Percentiles rank a stretch among this genome's conserved stretches.
Evolutionary conservation across 2,888 invertebrate species (phyloP).

Genomic region (Eudasyphora cyanicolor): DNA sequence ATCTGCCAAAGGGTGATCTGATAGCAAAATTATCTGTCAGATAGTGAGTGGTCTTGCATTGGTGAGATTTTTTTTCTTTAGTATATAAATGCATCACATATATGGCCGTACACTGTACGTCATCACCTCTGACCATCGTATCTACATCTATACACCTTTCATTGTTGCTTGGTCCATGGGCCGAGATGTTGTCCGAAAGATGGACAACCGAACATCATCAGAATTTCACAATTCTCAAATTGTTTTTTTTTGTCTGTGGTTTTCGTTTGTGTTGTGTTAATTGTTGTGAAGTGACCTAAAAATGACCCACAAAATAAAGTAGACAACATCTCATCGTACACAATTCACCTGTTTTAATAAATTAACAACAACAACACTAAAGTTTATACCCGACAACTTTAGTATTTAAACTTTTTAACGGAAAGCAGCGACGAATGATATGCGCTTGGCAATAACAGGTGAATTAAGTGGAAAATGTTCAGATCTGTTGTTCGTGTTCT

Average conservation of each 20-base stretch:
- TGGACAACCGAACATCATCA: neutral
- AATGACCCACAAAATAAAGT: slow-evolving; percentile 55
- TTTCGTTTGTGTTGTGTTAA: slow-evolving; percentile 63
- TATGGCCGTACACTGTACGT: neutral
- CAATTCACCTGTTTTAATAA: slow-evolving; percentile 61
- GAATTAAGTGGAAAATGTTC: slow-evolving; percentile 50
- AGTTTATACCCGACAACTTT: slow-evolving; percentile 9
- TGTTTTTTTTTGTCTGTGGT: no score
- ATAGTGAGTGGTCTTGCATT: no score
- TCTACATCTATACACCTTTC: neutral
- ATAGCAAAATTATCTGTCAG: no score
- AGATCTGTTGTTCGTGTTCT: neutral
- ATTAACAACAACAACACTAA: slow-evolving; percentile 11
- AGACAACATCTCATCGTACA: slow-evolving; percentile 2
- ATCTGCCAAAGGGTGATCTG: no score
- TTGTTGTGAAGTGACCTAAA: slow-evolving; percentile 61
- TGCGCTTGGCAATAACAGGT: slow-evolving; percentile 59
- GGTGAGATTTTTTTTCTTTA: no score
- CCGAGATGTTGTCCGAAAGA: neutral
- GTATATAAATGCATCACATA: neutral
- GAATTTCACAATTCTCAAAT: slow-evolving; percentile 40
- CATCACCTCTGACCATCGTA: neutral
- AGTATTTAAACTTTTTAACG: slow-evolving; percentile 38
- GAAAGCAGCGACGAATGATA: slow-evolving; percentile 32
- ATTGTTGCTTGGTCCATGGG: slow-evolving; percentile 38